These are phyloP conservation scores for Urocyon cinereoargenteus DNA, from an alignment of 2,797 vertebrate species.

Conservation along the genomic window DNA sequence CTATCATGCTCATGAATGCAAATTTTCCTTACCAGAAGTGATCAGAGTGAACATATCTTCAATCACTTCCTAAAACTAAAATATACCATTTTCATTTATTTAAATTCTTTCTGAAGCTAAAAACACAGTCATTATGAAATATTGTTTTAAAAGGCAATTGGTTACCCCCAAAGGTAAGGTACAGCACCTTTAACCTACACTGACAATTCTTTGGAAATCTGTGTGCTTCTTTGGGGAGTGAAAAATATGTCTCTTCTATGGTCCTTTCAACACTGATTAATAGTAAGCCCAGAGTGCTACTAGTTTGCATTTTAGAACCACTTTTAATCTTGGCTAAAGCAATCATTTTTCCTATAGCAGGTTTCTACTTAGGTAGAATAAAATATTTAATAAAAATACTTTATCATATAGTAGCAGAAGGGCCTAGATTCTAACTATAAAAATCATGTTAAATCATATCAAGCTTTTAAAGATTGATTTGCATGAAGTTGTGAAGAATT, in stretches of 20 bases:
- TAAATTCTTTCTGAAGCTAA: slow-evolving; percentile 65
- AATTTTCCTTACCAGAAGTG: background rate
- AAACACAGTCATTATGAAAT: slow-evolving; percentile 67
- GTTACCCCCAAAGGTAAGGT: slow-evolving; percentile 68
- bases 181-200: slow-evolving; percentile 66
- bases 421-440: slow-evolving; percentile 61
- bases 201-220: slow-evolving; percentile 67
- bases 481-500: slow-evolving; percentile 14
- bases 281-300: slow-evolving; percentile 58
- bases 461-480: slow-evolving; percentile 74
- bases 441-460: slow-evolving; percentile 64
- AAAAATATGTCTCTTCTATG: slow-evolving; percentile 71
- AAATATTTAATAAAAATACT: slow-evolving; percentile 79
- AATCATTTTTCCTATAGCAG: slow-evolving; percentile 71
- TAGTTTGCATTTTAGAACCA: slow-evolving; percentile 79
- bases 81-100: slow-evolving; percentile 36
- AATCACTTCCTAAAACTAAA: slow-evolving; percentile 42
- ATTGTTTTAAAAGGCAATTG: slow-evolving; percentile 72
- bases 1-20: background rate
- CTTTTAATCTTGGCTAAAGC: slow-evolving; percentile 79
- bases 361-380: slow-evolving; percentile 73
- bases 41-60: slow-evolving; percentile 13
- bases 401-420: slow-evolving; percentile 70
- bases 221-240: slow-evolving; percentile 36
- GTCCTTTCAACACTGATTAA: slow-evolving; percentile 76